Conservation (phyloP, 2,888 invertebrate genomes). For the Plagodis pulveraria region DNA sequence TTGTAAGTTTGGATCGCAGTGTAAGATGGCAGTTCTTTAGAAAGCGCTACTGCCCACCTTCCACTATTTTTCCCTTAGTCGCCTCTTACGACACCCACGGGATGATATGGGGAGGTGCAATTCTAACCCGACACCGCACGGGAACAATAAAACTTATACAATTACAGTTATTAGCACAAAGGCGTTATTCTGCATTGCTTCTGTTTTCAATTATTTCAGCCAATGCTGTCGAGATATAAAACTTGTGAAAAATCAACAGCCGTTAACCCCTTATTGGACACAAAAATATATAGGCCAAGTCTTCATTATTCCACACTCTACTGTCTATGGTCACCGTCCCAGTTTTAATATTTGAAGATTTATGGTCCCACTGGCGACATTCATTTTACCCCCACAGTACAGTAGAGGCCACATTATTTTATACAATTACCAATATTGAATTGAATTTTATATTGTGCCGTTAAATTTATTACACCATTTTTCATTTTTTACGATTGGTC, state of each 20-base stretch:
- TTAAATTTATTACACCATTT: slow-evolving; percentile 35
- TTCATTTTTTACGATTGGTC: slow-evolving; percentile 30
- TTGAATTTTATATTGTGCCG: slow-evolving; percentile 40
- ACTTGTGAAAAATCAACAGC: slow-evolving; percentile 30
- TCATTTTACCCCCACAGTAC: slow-evolving; percentile 65
- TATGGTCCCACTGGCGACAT: slow-evolving; percentile 73
- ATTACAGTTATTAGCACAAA: too few species aligned
- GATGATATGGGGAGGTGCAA: too few species aligned
- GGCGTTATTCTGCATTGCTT: too few species aligned
- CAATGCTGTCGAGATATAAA: too few species aligned
- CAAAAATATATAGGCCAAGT: slow-evolving; percentile 40
- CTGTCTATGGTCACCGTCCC: slow-evolving; percentile 61
- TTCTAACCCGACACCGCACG: too few species aligned
- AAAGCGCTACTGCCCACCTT: too few species aligned
- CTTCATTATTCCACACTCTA: slow-evolving; percentile 59
- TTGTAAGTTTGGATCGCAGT: too few species aligned
- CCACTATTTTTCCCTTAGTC: too few species aligned
- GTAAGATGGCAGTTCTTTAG: too few species aligned
- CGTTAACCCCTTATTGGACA: slow-evolving; percentile 40
- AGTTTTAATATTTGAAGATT: slow-evolving; percentile 79
- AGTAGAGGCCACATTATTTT: slow-evolving; percentile 54
- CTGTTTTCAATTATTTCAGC: too few species aligned
- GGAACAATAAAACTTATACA: too few species aligned
- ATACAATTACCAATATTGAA: slow-evolving; percentile 49
- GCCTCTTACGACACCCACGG: too few species aligned